Conservation (phyloP, 92 coral and sea anemone genomes). For the Anthopleura xanthogrammica region DNA sequence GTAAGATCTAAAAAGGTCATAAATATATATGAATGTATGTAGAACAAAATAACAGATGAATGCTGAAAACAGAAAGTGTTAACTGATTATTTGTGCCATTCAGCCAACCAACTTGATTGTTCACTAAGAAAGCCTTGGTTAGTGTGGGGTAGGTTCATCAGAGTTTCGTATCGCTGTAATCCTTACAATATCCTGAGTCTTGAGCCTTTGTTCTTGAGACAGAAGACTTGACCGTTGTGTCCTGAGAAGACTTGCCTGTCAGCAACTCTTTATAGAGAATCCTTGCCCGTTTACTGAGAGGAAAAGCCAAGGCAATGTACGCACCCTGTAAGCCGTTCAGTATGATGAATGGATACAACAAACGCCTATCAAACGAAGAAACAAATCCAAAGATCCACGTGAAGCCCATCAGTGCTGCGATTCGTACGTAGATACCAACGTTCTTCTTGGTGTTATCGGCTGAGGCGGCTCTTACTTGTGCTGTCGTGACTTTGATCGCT, state of each 20-base stretch:
- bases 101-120: too few species aligned
- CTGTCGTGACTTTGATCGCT: constrained; percentile 44
- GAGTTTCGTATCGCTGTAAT: background rate
- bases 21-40: too few species aligned
- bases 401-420: constrained; percentile 56
- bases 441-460: constrained; percentile 14
- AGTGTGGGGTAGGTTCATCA: background rate
- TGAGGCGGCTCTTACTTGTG: constrained; percentile 37
- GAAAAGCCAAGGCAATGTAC: constrained; percentile 54
- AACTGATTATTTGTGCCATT: too few species aligned
- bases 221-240: background rate
- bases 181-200: background rate
- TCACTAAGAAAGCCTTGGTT: too few species aligned
- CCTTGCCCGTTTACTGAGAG: constrained; percentile 29
- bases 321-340: constrained; percentile 48
- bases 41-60: too few species aligned
- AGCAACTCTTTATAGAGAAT: constrained; percentile 18
- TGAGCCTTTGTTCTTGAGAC: background rate
- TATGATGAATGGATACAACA: constrained; percentile 38
- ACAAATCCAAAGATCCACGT: constrained; percentile 48
- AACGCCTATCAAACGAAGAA: constrained; percentile 16
- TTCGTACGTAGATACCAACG: constrained; percentile 47
- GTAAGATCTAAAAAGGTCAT: too few species aligned
- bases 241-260: background rate
- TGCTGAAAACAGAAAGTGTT: too few species aligned